These are phyloP conservation scores for Heliconius charithonia DNA, from an alignment of 2,888 invertebrate genomes.

Conservation along the genomic window DNA sequence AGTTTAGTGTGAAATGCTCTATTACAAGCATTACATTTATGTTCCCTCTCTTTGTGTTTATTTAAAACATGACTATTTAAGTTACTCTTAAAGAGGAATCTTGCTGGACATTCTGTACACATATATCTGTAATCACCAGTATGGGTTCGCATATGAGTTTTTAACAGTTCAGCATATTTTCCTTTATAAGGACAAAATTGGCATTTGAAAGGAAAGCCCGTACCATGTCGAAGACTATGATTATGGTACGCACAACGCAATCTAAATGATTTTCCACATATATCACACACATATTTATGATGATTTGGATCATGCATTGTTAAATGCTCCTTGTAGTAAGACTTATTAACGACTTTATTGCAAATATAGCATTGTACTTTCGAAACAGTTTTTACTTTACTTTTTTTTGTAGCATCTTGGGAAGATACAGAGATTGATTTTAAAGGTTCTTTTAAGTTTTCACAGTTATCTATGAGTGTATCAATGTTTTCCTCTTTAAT, in stretches of 20 bases:
- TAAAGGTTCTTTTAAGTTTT: constrained; percentile 38
- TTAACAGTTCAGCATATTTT: constrained; percentile 54
- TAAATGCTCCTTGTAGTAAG: constrained; percentile 56
- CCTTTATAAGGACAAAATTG: constrained; percentile 58
- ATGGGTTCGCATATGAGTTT: constrained; percentile 58
- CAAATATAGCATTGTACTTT: constrained; percentile 58
- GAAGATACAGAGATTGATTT: constrained; percentile 11
- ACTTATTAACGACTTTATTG: constrained; percentile 55
- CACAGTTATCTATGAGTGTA: constrained; percentile 43
- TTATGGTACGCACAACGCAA: constrained; percentile 58
- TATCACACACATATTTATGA: constrained; percentile 57
- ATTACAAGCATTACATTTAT: constrained; percentile 61
- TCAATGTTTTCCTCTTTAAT: constrained; percentile 45
- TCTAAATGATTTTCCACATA: constrained; percentile 58
- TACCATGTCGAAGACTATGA: constrained; percentile 57
- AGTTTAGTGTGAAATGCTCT: constrained; percentile 60
- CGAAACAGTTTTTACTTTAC: constrained; percentile 43
- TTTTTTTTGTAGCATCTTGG: constrained; percentile 10
- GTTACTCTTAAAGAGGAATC: constrained; percentile 61
- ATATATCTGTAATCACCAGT: constrained; percentile 60
- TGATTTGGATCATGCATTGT: constrained; percentile 59
- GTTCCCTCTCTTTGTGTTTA: constrained; percentile 60
- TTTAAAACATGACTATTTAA: constrained; percentile 57
- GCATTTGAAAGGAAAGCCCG: constrained; percentile 58
- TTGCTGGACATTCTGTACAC: constrained; percentile 61